Conservation (phyloP, 2,888 invertebrate genomes). For the Brachypalpus laphriformis region DNA sequence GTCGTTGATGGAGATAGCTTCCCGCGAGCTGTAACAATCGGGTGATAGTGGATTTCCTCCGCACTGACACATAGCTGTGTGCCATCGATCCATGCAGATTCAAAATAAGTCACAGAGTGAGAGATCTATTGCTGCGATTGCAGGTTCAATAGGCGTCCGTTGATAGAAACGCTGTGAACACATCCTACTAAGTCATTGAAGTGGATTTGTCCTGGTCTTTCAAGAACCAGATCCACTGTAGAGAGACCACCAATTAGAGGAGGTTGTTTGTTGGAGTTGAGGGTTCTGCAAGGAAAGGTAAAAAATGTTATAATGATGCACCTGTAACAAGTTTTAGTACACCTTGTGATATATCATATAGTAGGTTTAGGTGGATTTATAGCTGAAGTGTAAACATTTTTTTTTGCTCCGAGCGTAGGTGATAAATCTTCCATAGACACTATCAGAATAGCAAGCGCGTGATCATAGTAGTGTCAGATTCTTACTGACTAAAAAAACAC, state of each 20-base stretch:
- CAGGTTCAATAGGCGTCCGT: conserved; percentile 93
- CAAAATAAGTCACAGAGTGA: conserved; percentile 86
- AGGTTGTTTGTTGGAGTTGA: conserved; percentile 95
- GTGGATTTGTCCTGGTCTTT: conserved; percentile 94
- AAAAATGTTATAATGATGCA: too few relatives aligned
- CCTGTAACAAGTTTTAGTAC: too few relatives aligned
- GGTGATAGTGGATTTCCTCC: conserved; percentile 89
- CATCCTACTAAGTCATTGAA: conserved; percentile 97
- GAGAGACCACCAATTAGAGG: conserved; percentile 93
- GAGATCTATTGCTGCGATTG: conserved; percentile 85
- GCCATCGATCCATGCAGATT: conserved; percentile 93
- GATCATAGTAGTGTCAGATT: too few relatives aligned
- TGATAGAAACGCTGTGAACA: conserved; percentile 94
- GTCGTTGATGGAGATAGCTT: conserved; percentile 90
- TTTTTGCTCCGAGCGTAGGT: too few relatives aligned
- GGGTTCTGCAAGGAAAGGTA: conserved; percentile 87
- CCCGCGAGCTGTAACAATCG: conserved; percentile 90
- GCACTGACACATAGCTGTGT: conserved; percentile 88
- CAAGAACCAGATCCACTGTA: conserved; percentile 92
- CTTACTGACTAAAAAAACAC: too few relatives aligned
- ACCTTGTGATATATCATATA: too few relatives aligned
- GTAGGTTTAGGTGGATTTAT: too few relatives aligned
- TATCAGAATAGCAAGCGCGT: too few relatives aligned
- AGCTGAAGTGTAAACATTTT: too few relatives aligned
- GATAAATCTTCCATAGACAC: too few relatives aligned